Percentiles rank a stretch among this genome's conserved stretches.
Conservation (phyloP, 2,797 vertebrate genomes). For the Cryptoblepharus egeriae region DNA sequence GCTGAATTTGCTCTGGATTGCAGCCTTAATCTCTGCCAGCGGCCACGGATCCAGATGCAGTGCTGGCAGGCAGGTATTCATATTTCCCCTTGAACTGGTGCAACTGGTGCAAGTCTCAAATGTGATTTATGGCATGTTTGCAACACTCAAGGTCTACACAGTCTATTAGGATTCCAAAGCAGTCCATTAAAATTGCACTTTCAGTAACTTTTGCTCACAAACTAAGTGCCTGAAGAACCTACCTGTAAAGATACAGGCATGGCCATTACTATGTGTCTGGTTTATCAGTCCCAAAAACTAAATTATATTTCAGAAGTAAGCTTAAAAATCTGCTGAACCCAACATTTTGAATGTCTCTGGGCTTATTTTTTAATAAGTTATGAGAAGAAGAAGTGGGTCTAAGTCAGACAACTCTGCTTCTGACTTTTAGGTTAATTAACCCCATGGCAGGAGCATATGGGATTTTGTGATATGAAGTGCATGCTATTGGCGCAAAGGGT, state of each 20-base stretch:
- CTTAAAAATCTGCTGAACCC: conserved; percentile 58
- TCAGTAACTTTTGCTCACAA: not conserved
- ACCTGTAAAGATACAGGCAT: conserved; percentile 30
- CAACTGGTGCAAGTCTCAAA: no score
- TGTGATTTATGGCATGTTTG: no score
- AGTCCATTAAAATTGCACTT: no score
- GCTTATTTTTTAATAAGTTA: conserved; percentile 38
- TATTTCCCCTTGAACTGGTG: no score
- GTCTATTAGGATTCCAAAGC: no score
- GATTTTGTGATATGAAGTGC: conserved; percentile 52
- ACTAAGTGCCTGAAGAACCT: not conserved
- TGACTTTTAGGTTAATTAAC: conserved; percentile 70
- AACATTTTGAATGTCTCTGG: conserved; percentile 50
- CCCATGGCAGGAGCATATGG: conserved; percentile 59
- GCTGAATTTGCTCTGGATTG: no score
- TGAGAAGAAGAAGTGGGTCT: conserved; percentile 37
- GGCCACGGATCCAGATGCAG: no score
- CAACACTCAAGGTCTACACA: no score
- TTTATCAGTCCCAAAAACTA: conserved; percentile 48
- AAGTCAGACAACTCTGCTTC: conserved; percentile 49
- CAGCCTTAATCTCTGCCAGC: no score
- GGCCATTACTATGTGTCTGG: conserved; percentile 45
- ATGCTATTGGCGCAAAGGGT: conserved; percentile 58
- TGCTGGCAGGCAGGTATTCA: no score
- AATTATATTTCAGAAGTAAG: conserved; percentile 62